Base-by-base conservation (phyloP, 2,888 invertebrate species). In the Latrodectus elegans region DNA sequence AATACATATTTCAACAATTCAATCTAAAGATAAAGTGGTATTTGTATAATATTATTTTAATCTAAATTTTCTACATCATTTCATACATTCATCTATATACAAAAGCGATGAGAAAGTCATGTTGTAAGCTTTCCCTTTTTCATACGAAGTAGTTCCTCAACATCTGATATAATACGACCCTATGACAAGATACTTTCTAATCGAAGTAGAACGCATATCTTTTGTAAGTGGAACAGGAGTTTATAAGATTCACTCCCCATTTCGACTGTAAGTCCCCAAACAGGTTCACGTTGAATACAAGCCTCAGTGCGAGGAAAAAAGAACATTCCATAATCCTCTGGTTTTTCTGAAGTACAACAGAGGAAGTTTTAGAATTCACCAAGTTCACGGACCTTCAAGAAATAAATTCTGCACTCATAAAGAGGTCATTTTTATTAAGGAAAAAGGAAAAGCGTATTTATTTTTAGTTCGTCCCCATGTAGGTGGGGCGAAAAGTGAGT, bases 371-470 rank as follows among this genome's bases (percentile, higher is more conserved):
- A 74, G 70, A 74, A 78, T 81, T 76, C 81, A 75, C 52, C 86
- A 86, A 81, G 86, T 86, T 86, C 86, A 86, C 86, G 86, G 81
- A 86, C 86, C 86, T 86, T 77, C 72, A 51, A 55, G 77, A 65
- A 81, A 72, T 76, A 77, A 86, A 76, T 72, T 64, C 65, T 76
- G 81, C 76, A 55, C 14, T 72, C 53, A 65, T 68, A 86, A 86
- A 60, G 81, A 86, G 86, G 86, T 86, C 86, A 86, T 64, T 86
- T 86, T 86, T 81, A 38, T 81, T 65, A 64, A 86, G 81, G 86
- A 86, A 86, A 84, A 84, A 82, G 82, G 82, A 82, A 82, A 84
- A 81, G 76, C 70, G 71, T 53, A 80, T 85, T 85, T 86, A 86
- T 86, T 86, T 86, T 86, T 77, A 81, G 86, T 72, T 86, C 76